phyloP scores from a whole-genome alignment of 2,797 vertebrate species.

The Pitangus sulphuratus region DNA sequence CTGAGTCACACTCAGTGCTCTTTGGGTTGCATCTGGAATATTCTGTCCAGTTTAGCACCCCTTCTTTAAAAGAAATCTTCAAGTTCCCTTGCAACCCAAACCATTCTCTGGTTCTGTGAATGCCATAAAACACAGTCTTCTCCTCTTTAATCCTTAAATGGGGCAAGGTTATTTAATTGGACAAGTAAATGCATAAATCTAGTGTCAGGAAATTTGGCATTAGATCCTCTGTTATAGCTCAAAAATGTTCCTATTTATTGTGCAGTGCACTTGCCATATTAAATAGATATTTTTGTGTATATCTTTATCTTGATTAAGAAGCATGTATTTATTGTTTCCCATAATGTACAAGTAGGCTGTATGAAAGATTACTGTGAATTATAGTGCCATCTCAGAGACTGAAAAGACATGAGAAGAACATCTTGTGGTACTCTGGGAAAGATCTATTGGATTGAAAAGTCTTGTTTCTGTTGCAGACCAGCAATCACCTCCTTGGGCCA shows the following conservation, averaged over 20 bases:
- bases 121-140: neutral
- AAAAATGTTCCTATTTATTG: neutral
- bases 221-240: neutral
- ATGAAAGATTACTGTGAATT: neutral
- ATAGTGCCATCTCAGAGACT: neutral
- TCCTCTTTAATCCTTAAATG: neutral
- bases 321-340: neutral
- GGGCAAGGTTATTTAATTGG: neutral
- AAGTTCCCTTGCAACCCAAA: neutral
- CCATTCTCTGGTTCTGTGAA: neutral
- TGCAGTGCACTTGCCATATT: neutral
- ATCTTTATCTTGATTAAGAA: neutral
- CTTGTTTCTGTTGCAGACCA: slow-evolving; percentile 82
- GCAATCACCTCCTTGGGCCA: slow-evolving; percentile 94
- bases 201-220: neutral
- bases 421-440: neutral
- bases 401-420: neutral
- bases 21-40: neutral
- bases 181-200: neutral
- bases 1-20: too few species aligned
- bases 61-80: neutral
- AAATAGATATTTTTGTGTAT: neutral
- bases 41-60: neutral
- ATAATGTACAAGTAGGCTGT: neutral
- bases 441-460: neutral